Evolutionary conservation across 2,888 invertebrate species (phyloP).

Genomic region (Drosophila formosana): DNA sequence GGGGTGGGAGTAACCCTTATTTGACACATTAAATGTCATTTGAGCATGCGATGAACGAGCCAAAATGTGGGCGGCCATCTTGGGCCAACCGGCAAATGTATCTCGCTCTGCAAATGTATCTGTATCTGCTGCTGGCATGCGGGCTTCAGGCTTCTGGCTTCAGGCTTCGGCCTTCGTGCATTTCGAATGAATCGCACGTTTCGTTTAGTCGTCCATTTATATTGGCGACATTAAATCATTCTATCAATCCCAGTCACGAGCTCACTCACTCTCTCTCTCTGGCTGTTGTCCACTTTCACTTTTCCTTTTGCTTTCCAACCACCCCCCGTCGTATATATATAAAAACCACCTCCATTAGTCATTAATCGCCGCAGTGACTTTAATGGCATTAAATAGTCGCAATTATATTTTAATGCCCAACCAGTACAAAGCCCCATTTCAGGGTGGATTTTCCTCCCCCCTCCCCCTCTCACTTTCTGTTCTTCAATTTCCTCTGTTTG

Average conservation of each 20-base stretch:
- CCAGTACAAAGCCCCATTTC: conserved; percentile 22
- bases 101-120: conserved; percentile 4
- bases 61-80: conserved; percentile 77
- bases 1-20: conserved; percentile 79
- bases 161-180: conserved; percentile 34
- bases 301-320: not conserved
- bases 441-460: conserved; percentile 40
- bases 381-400: conserved; percentile 82
- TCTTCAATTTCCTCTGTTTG: conserved; percentile 11
- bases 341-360: conserved; percentile 69
- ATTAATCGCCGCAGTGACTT: conserved; percentile 80
- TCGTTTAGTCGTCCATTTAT: conserved; percentile 75
- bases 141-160: too few relatives aligned
- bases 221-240: conserved; percentile 84
- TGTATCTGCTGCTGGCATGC: conserved; percentile 45
- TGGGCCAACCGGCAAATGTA: conserved; percentile 37
- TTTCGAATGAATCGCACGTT: conserved; percentile 77
- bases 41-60: conserved; percentile 78
- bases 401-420: conserved; percentile 77
- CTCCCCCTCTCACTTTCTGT: not conserved
- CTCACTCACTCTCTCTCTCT: not conserved
- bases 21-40: conserved; percentile 83
- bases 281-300: conserved; percentile 23
- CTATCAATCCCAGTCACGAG: conserved; percentile 83
- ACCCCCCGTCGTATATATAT: conserved; percentile 7